Percentiles rank a stretch among this genome's conserved stretches.
Conservation (phyloP, 2,888 invertebrate species). For the Diaphora mendica region DNA sequence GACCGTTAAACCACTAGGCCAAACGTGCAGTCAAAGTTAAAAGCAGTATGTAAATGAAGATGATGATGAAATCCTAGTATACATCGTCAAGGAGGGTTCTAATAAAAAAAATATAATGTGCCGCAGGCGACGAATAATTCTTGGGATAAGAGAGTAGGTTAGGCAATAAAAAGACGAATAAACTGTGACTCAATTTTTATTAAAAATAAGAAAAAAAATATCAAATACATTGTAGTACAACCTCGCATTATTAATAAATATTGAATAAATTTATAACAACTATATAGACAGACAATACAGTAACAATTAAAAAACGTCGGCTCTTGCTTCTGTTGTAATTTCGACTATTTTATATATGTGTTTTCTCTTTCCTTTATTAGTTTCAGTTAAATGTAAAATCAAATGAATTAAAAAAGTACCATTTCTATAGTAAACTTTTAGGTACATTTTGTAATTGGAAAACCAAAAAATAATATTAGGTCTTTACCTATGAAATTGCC, state of each 20-base stretch:
- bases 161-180: neutral
- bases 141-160: neutral
- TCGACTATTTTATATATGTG: neutral
- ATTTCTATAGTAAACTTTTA: neutral
- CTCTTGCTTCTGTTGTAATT: neutral
- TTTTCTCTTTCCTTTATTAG: neutral
- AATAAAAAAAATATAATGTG: neutral
- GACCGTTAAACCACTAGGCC: too few species aligned
- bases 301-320: slow-evolving; percentile 23
- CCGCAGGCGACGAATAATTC: neutral
- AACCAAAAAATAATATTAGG: neutral
- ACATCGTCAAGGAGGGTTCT: too few species aligned
- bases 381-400: neutral
- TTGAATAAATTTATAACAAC: slow-evolving; percentile 37
- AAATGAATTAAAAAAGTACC: neutral
- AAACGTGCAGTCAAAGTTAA: too few species aligned
- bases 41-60: too few species aligned
- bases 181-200: slow-evolving; percentile 31
- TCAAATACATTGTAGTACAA: slow-evolving; percentile 35
- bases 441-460: neutral
- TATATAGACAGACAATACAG: slow-evolving; percentile 17
- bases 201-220: slow-evolving; percentile 43
- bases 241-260: slow-evolving; percentile 36
- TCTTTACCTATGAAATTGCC: too few species aligned
- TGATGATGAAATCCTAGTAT: too few species aligned